These are phyloP conservation scores for Phalacrocorax aristotelis DNA, from an alignment of 2,113 vertebrate species.

Conservation along the genomic window DNA sequence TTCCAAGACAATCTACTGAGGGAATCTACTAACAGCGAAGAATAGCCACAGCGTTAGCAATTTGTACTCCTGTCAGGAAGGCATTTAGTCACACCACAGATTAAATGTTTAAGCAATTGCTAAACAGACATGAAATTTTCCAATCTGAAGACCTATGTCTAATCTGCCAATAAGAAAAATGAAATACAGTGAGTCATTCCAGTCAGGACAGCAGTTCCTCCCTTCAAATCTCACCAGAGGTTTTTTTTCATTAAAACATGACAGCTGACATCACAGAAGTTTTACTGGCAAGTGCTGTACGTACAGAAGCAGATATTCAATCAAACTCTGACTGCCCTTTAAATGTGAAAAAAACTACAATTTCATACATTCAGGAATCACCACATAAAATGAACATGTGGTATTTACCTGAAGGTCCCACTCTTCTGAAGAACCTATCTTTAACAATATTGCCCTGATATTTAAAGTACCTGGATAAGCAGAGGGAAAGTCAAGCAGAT, in stretches of 20 bases:
- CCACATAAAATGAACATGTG: not conserved
- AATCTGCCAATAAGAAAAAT: not conserved
- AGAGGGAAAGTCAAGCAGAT: not conserved
- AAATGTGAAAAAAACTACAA: not conserved
- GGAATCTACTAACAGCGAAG: not conserved
- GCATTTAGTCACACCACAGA: not conserved
- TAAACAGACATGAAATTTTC: not conserved
- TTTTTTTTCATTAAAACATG: not conserved
- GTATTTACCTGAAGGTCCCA: not conserved
- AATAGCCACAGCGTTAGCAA: not conserved
- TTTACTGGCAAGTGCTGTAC: not conserved
- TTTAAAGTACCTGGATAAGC: not conserved
- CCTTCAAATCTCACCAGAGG: not conserved
- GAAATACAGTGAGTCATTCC: not conserved
- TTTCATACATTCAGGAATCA: not conserved
- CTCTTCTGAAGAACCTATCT: not conserved
- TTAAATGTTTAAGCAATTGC: not conserved
- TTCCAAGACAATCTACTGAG: not conserved
- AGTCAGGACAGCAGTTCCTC: not conserved
- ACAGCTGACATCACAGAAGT: not conserved
- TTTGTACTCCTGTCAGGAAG: not conserved
- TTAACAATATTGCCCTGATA: not conserved
- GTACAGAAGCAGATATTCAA: not conserved
- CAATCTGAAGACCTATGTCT: not conserved
- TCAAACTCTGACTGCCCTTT: not conserved